A percentile compares a stretch with the other conserved stretches of the same genome.
Evolutionary conservation across 2,888 invertebrate species (phyloP).

Genomic region (Oligia latruncula): DNA sequence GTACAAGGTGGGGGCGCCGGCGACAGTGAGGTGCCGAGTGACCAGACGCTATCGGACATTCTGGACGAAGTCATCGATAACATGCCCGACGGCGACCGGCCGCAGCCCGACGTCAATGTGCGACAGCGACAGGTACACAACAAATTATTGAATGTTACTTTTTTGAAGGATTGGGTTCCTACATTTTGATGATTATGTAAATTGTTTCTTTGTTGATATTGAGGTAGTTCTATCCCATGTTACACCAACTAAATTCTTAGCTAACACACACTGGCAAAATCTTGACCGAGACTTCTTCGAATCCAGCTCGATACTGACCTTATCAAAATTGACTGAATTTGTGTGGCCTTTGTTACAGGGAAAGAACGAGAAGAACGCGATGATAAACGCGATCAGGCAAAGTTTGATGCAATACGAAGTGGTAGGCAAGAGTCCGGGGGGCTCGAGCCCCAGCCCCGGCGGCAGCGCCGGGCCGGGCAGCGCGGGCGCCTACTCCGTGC

Average conservation of each 20-base stretch:
- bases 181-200: slow-evolving; percentile 15
- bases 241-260: neutral
- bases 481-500: slow-evolving; percentile 87
- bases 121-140: slow-evolving; percentile 68
- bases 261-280: neutral
- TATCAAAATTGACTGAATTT: neutral
- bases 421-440: slow-evolving; percentile 91
- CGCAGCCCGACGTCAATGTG: slow-evolving; percentile 76
- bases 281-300: neutral
- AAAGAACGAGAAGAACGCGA: slow-evolving; percentile 91
- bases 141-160: neutral
- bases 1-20: slow-evolving; percentile 80
- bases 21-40: slow-evolving; percentile 86
- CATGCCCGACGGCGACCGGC: slow-evolving; percentile 91
- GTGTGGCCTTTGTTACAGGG: slow-evolving; percentile 77
- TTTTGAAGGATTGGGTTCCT: neutral
- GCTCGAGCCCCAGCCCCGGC: slow-evolving; percentile 85
- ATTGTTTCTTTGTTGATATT: slow-evolving; percentile 12
- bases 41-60: slow-evolving; percentile 94
- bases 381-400: slow-evolving; percentile 97
- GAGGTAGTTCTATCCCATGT: neutral
- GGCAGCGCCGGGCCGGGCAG: slow-evolving; percentile 78
- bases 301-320: neutral
- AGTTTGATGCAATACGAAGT: slow-evolving; percentile 96
- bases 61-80: slow-evolving; percentile 96